phyloP scores from a whole-genome alignment of 2,113 vertebrate genomes.

The Sus scrofa region DNA sequence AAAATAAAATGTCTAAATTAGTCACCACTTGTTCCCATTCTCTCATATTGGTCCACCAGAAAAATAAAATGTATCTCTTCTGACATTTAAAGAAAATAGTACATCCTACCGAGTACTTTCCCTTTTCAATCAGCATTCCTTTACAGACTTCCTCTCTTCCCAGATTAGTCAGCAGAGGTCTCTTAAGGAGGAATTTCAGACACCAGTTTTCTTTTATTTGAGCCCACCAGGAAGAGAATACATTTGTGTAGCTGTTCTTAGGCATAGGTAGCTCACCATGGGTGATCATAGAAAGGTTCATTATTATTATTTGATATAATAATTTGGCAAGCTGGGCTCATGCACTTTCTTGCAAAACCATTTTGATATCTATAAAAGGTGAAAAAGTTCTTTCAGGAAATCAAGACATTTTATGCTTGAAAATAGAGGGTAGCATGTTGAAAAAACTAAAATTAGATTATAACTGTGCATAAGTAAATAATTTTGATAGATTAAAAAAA shows the following conservation, averaged over 20 bases:
- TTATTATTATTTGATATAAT: constrained; percentile 56
- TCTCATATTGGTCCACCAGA: background rate
- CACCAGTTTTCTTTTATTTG: constrained; percentile 47
- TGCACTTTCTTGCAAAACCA: background rate
- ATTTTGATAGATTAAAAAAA: background rate
- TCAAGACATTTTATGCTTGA: background rate
- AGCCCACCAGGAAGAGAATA: background rate
- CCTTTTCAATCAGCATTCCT: constrained; percentile 31
- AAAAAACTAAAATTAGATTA: constrained; percentile 38
- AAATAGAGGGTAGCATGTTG: constrained; percentile 34
- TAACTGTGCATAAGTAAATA: background rate
- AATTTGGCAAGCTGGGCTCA: constrained; percentile 34
- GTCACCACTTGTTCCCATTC: background rate
- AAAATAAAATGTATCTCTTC: background rate
- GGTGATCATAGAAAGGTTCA: background rate
- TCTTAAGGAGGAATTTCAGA: constrained; percentile 22
- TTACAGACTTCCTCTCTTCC: background rate
- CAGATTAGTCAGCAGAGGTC: constrained; percentile 30
- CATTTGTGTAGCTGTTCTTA: background rate
- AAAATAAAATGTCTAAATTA: background rate
- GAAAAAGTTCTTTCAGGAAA: background rate
- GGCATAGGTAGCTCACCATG: background rate
- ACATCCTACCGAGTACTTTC: background rate
- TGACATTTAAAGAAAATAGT: constrained; percentile 54
- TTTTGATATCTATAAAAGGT: background rate